A percentile compares a stretch with the other conserved stretches of the same genome.
These are phyloP conservation scores for Sclerodermus sp. DNA, from an alignment of 2,888 invertebrate genomes.

Conservation along the genomic window DNA sequence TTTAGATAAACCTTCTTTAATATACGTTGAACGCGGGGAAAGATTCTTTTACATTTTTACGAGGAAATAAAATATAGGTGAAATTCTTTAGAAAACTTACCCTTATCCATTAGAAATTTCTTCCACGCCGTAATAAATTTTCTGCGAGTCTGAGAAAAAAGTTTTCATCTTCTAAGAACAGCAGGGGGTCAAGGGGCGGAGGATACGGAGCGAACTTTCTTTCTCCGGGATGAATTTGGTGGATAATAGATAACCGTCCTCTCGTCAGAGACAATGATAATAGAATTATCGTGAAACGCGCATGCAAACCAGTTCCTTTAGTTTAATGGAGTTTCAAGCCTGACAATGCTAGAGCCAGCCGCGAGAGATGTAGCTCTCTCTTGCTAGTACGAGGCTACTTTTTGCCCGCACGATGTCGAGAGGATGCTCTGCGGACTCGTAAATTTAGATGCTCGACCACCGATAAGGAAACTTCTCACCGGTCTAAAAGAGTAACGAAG, in stretches of 20 bases:
- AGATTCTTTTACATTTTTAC: no score
- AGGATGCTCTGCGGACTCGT: neutral
- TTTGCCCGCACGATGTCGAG: neutral
- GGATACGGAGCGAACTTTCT: neutral
- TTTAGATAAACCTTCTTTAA: no score
- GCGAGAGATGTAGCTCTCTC: no score
- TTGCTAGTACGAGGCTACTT: no score
- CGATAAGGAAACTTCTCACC: neutral
- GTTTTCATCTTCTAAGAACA: neutral
- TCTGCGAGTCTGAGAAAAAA: no score
- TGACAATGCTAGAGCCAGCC: slow-evolving; percentile 1
- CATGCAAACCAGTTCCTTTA: slow-evolving; percentile 3
- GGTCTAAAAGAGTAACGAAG: neutral
- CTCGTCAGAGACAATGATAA: neutral
- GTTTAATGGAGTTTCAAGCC: slow-evolving; percentile 9
- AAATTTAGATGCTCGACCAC: neutral
- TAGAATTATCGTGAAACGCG: slow-evolving; percentile 7
- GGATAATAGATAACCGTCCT: neutral
- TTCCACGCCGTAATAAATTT: no score
- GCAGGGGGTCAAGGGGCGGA: neutral
- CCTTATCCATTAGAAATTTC: no score
- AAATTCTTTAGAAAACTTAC: no score
- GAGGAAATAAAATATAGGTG: no score
- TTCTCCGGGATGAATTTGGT: neutral
- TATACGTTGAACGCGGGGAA: no score